Conservation (phyloP, 2,113 vertebrate species). For the Pagrus major region DNA sequence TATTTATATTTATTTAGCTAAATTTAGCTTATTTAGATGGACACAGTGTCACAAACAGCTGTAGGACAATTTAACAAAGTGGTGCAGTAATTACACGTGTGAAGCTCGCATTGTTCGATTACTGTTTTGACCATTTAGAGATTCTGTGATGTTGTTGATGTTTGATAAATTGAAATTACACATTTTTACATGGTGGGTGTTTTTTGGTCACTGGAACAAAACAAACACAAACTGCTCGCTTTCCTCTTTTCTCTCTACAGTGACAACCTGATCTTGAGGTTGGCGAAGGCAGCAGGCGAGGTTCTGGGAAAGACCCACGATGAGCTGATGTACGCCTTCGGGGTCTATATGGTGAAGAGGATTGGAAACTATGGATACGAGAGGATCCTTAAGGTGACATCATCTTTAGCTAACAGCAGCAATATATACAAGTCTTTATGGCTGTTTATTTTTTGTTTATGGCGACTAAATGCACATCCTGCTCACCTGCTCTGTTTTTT, state of each 20-base stretch:
- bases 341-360: conserved; percentile 85
- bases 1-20: too few species aligned
- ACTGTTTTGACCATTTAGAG: neutral
- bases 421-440: neutral
- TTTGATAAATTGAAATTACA: neutral
- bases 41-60: neutral
- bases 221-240: too few species aligned
- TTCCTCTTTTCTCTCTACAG: conserved; percentile 40
- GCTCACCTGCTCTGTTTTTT: neutral
- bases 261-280: conserved; percentile 82
- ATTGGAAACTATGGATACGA: conserved; percentile 86
- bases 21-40: too few species aligned
- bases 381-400: conserved; percentile 81
- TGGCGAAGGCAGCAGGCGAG: conserved; percentile 84
- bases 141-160: neutral
- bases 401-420: neutral
- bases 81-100: neutral
- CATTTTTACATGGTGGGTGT: neutral
- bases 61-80: neutral
- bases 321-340: conserved; percentile 86
- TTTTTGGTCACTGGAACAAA: neutral
- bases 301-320: conserved; percentile 85
- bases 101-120: neutral
- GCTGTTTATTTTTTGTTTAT: too few species aligned
- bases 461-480: neutral